Base-by-base conservation (phyloP, 2,113 vertebrate genomes). In the Anguilla japonica region DNA sequence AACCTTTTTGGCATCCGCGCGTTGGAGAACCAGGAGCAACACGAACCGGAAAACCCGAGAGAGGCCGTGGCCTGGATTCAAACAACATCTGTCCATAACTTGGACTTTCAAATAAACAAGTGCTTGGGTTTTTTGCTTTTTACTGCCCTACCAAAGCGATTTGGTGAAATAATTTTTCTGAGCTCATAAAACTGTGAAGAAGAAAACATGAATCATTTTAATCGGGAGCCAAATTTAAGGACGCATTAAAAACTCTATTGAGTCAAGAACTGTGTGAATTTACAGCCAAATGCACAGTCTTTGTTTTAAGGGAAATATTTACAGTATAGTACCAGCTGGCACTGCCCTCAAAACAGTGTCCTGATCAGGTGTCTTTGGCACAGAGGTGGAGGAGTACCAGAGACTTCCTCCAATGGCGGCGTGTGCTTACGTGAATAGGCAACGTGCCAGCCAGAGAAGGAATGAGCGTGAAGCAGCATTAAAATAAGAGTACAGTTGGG, bases 361-460 rank as follows among this genome's bases (percentile, higher is more conserved):
- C 41, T 82, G 81, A 50, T 82, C 43, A 43, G 39, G 43, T 18
- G 41, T 39, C 34, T 5, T 67, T 26, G 4, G 15, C 14, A 60
- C 57, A 60, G 15, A 60, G 43, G 43, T 6, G 43, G 43, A 60
- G 15, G 57, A 60, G 57, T 15, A 18, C 57, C 57, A 15, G 15
- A 67, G 18, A 16, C 22, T 16, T 14, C 7, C 40, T 34, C 39
- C 14, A 26, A 20, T 20, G 29, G 15, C 43, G 67, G 85, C 89
- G 41, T 86, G 90, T 41, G 63, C 82, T 90, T 89, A 78, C 67
- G 89, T 87, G 87, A 84, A 86, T 88, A 53, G 82, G 82, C 81
- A 86, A 53, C 53, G 84, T 88, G 87, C 92, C 89, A 93, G 88
- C 87, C 91, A 89, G 88, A 91, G 89, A 90, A 88, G 88, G 60